Base-by-base conservation (phyloP, 2,888 invertebrate species). In the Chloroclystis v-ata region DNA sequence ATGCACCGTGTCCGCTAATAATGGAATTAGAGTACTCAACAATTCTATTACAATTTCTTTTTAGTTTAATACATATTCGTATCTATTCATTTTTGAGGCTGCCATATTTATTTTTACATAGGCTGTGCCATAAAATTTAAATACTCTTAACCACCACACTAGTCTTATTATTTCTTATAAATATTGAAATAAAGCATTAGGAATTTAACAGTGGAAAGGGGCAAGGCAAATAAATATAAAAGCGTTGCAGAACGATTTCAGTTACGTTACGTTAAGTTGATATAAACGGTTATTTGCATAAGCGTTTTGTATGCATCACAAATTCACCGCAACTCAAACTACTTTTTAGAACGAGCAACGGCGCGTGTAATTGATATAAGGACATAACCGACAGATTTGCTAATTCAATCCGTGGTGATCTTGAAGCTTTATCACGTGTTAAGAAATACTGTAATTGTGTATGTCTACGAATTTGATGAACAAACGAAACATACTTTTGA, bases 121-220 rank as follows among this genome's bases (percentile, higher is more conserved):
- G 46, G 50, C 52, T 65, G 66, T 62, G 67, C 65, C 67, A 66
- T 67, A 63, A 63, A 67, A 65, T 63, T 64, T 61, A 65, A 69
- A 68, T 63, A 65, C 64, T 47, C 52, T 53, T 60, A 53, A 55
- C 60, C 48, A 57, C 60, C 61, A 60, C 56, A 62, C 59, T 64
- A 72, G 63, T 72, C 68, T 71, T 63, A 24, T 47, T 58, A 57
- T 57, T 57, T 57, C 59, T 65, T 66, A 49, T 16, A 45, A 43
- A 26, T 64, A 45, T 37, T 42, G 43, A 56, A 51, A 51, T 56
- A 54, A 67, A 67, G 65, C 69, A 20, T 60, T 43, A 56, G 71
- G 69, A 70, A 57, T 66, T 60, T 52, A 70, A 70, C 70, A 69
- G 61, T 67, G 69, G 71, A 67, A 40, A 42, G 60, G 71, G 65